Conservation (phyloP, 2,888 invertebrate genomes). For the Ophioninae sp. region DNA sequence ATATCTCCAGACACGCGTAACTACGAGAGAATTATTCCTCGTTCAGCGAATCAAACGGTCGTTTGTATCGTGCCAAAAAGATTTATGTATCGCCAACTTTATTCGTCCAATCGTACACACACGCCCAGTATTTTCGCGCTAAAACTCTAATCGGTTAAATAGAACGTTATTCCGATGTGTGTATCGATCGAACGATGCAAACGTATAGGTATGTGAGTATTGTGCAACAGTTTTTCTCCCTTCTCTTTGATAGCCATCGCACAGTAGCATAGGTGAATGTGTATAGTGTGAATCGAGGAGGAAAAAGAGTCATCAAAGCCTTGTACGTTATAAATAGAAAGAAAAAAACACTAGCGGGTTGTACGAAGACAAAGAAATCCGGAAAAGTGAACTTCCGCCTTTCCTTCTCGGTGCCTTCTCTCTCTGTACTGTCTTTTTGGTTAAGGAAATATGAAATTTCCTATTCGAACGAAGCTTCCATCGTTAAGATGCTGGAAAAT, state of each 20-base stretch:
- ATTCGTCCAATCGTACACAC: neutral
- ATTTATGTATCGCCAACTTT: neutral
- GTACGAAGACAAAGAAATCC: slow-evolving; percentile 49
- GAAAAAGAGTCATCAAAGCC: slow-evolving; percentile 42
- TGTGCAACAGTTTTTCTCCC: slow-evolving; percentile 19
- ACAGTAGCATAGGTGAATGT: slow-evolving; percentile 48
- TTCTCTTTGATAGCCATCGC: slow-evolving; percentile 10
- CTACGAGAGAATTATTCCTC: slow-evolving; percentile 12
- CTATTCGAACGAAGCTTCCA: too few relatives aligned
- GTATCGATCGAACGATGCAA: slow-evolving; percentile 33
- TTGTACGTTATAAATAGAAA: slow-evolving; percentile 48
- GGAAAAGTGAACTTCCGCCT: slow-evolving; percentile 51
- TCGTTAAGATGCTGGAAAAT: too few relatives aligned
- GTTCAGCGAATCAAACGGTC: neutral
- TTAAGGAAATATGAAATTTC: neutral
- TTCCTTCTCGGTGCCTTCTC: neutral
- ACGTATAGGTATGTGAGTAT: slow-evolving; percentile 2
- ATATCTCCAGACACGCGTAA: neutral
- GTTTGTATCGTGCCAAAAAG: slow-evolving; percentile 3
- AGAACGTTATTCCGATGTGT: slow-evolving; percentile 39
- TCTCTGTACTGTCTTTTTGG: neutral
- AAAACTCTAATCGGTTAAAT: neutral
- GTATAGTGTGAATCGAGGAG: slow-evolving; percentile 31
- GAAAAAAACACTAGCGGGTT: neutral
- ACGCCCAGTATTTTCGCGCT: neutral